phyloP scores from a whole-genome alignment of 2,797 vertebrate species.

The Fistularia tabacaria region DNA sequence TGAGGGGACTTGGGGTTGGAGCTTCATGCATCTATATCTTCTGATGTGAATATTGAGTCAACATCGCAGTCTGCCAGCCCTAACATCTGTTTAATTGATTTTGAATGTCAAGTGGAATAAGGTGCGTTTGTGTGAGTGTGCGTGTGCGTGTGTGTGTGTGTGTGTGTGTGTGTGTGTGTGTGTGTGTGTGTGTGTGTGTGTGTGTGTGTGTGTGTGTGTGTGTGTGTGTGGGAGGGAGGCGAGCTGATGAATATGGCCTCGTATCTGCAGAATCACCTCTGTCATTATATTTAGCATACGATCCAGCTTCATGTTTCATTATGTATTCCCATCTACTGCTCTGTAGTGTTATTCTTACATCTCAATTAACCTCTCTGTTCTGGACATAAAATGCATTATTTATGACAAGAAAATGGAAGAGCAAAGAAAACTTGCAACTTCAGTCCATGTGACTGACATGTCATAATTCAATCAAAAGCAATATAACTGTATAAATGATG shows the following conservation, averaged over 20 bases:
- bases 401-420: constrained; percentile 36
- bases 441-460: constrained; percentile 15
- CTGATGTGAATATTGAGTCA: constrained; percentile 66
- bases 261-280: constrained; percentile 61
- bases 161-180: constrained; percentile 7
- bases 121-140: constrained; percentile 16
- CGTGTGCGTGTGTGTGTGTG: constrained; percentile 5
- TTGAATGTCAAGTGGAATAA: constrained; percentile 63
- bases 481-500: neutral
- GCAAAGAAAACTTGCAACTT: constrained; percentile 21
- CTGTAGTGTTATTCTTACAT: constrained; percentile 58
- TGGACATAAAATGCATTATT: constrained; percentile 53
- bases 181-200: constrained; percentile 1
- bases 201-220: constrained; percentile 25
- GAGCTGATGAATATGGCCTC: constrained; percentile 19
- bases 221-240: constrained; percentile 42
- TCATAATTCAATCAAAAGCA: neutral
- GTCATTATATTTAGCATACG: constrained; percentile 69
- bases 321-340: constrained; percentile 54
- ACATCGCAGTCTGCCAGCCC: constrained; percentile 36
- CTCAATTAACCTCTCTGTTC: constrained; percentile 64
- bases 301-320: constrained; percentile 60
- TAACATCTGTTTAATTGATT: constrained; percentile 74
- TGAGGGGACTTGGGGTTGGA: too few relatives aligned
- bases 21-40: constrained; percentile 37